Evolutionary conservation across 2,113 vertebrate species (phyloP), one percentile per base, ranked within the genome.

Genomic region (Ovis canadensis): DNA sequence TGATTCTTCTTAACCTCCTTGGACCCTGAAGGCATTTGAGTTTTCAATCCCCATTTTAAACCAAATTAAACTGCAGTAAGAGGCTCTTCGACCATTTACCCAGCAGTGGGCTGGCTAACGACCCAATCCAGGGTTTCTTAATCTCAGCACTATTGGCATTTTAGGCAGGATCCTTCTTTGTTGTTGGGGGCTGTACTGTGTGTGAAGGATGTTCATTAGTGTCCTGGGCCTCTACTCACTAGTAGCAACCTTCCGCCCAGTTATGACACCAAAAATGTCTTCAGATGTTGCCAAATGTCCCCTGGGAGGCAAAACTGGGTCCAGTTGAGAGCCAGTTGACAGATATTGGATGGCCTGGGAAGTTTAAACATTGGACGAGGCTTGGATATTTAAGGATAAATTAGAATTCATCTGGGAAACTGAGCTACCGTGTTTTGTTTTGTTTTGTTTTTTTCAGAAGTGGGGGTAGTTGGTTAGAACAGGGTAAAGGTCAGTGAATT

Each of bases 401-500:
- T 84, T 95, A 88, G 92, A 93, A 93, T 98, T 98, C 96, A 97
- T 98, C 94, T 98, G 91, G 95, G 91, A 94, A 98, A 62, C 83
- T 0, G 21, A 97, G 91, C 82, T 84, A 86, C 82, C 87, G 64
- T 96, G 89, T 96, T 95, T 94, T 97, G 36, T 36, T 36, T 97
- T 96, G 43, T 43, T 94, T 97, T 98, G 96, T 4, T 4, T 19
- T n/a, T 3, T 0, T 7, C 11, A 5, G 71, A 12, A 27, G 40
- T 43, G 3, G 71, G 97, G 78, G 96, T 97, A 97, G 96, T 98
- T 97, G 97, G 96, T 96, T 97, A 96, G 92, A 98, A 91, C 90
- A 96, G 95, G 94, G 94, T 87, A 96, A 98, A 97, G 96, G 96
- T 98, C 97, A 96, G 86, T 87, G 40, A 89, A 96, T 98, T 94